These are phyloP conservation scores for Teleogryllus occipitalis DNA, from an alignment of 1,140 invertebrate species.

Conservation along the genomic window DNA sequence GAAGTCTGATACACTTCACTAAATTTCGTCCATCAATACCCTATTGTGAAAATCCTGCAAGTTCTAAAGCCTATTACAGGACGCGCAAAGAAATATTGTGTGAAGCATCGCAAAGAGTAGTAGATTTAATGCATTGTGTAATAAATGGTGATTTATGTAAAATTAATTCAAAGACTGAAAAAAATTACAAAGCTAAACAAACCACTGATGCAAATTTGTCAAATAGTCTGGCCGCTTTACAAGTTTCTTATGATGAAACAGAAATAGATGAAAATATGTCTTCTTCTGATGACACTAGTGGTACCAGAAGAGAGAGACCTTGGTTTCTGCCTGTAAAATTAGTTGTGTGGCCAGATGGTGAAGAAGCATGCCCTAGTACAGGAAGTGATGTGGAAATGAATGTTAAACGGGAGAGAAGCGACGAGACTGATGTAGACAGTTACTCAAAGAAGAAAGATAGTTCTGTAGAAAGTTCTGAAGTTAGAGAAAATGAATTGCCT, in stretches of 20 bases:
- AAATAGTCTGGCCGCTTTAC: constrained; percentile 17
- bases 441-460: not conserved
- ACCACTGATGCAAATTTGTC: constrained; percentile 9
- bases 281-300: constrained; percentile 7
- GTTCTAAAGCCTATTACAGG: not conserved
- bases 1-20: constrained; percentile 12
- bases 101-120: not conserved
- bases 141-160: constrained; percentile 9
- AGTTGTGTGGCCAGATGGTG: not conserved
- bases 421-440: constrained; percentile 7
- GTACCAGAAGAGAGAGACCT: constrained; percentile 8
- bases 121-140: constrained; percentile 12
- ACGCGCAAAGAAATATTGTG: constrained; percentile 9
- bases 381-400: not conserved
- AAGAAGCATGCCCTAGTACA: not conserved
- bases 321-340: constrained; percentile 9
- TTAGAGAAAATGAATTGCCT: constrained; percentile 6
- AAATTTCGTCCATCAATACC: constrained; percentile 11
- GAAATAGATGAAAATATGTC: constrained; percentile 13
- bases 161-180: not conserved
- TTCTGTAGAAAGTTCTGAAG: not conserved
- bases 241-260: constrained; percentile 18
- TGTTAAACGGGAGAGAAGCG: not conserved
- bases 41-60: constrained; percentile 16
- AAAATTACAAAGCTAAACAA: not conserved